These are phyloP conservation scores for Orussus abietinus DNA, from an alignment of 1,140 invertebrate genomes.

Conservation along the genomic window DNA sequence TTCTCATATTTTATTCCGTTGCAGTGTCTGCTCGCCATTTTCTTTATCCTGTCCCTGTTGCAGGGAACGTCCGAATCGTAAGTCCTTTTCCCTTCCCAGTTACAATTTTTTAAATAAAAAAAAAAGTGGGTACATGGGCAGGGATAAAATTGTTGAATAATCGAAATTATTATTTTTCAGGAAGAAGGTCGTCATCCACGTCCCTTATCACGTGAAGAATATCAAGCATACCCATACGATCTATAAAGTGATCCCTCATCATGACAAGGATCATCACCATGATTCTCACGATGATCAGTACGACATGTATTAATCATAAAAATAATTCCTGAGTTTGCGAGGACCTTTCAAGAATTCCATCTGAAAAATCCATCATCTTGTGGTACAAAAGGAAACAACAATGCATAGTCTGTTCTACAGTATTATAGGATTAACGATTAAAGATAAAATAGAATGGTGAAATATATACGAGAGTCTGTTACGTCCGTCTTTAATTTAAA, in stretches of 20 bases:
- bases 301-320: too few relatives aligned
- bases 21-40: constrained; percentile 12
- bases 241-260: constrained; percentile 60
- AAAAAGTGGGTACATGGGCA: not conserved
- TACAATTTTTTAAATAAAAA: constrained; percentile 1
- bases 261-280: constrained; percentile 29
- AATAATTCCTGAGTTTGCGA: too few relatives aligned
- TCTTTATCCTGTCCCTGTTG: constrained; percentile 12
- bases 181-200: constrained; percentile 61
- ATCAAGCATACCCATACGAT: constrained; percentile 64
- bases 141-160: constrained; percentile 2
- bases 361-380: too few relatives aligned
- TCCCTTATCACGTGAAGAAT: constrained; percentile 61
- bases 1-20: constrained; percentile 8
- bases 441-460: too few relatives aligned
- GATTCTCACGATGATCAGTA: too few relatives aligned
- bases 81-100: too few relatives aligned
- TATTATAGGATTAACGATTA: too few relatives aligned
- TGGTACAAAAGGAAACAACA: too few relatives aligned
- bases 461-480: too few relatives aligned
- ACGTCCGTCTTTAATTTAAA: too few relatives aligned
- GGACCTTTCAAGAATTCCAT: too few relatives aligned
- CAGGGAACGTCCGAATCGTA: constrained; percentile 10
- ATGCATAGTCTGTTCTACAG: too few relatives aligned
- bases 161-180: constrained; percentile 28